phyloP scores from a whole-genome alignment of 2,113 vertebrate genomes.

The Bungarus multicinctus region DNA sequence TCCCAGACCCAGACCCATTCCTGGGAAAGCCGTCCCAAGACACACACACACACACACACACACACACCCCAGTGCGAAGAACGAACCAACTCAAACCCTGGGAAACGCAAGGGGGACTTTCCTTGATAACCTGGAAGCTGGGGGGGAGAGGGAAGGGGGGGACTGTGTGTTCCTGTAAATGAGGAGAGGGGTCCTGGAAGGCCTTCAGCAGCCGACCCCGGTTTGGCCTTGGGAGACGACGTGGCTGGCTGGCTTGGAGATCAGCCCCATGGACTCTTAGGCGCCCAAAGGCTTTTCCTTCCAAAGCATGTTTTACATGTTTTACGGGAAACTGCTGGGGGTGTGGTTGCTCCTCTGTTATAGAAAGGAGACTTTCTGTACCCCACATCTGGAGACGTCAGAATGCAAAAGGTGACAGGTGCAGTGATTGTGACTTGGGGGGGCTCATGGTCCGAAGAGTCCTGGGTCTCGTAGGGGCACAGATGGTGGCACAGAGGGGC shows the following conservation, averaged over 20 bases:
- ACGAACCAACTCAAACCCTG: neutral
- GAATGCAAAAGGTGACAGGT: neutral
- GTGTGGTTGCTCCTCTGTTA: too few relatives aligned
- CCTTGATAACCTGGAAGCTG: neutral
- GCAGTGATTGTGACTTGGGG: neutral
- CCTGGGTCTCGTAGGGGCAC: neutral
- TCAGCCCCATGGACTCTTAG: too few relatives aligned
- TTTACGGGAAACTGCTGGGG: neutral
- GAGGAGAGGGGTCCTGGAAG: neutral
- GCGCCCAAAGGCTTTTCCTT: neutral
- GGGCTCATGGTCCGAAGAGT: too few relatives aligned
- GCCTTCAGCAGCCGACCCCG: neutral
- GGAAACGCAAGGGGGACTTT: neutral
- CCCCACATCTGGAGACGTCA: neutral
- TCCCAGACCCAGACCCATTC: neutral
- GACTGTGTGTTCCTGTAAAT: neutral
- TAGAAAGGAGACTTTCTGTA: too few relatives aligned
- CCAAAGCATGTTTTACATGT: neutral
- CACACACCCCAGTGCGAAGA: neutral
- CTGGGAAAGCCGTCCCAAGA: neutral
- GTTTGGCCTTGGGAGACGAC: neutral
- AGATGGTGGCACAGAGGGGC: neutral
- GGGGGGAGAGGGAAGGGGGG: rapidly evolving
- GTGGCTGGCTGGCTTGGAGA: neutral
- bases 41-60: too few relatives aligned